phyloP scores from a whole-genome alignment of 2,113 vertebrate species.

The Paralichthys olivaceus region DNA sequence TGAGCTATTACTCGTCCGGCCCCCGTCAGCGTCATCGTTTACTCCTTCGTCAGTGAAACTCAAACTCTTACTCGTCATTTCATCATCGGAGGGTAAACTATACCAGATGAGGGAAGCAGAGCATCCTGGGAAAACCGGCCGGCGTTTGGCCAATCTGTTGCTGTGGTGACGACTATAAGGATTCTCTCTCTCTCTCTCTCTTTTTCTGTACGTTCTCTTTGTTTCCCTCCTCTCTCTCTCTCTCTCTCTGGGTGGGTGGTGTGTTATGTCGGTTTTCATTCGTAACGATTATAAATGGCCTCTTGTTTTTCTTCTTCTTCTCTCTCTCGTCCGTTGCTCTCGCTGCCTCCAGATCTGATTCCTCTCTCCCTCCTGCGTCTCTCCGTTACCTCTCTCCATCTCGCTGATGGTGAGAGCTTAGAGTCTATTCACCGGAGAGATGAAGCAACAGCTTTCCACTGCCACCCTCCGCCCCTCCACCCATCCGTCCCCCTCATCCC shows the following conservation, averaged over 20 bases:
- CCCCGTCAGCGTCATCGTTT: not conserved
- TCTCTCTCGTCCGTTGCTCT: slow-evolving; percentile 14
- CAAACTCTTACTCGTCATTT: slow-evolving; percentile 73
- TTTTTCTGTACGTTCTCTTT: not conserved
- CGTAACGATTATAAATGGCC: slow-evolving; percentile 48
- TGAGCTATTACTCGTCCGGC: no score
- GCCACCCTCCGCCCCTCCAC: not conserved
- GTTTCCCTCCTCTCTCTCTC: not conserved
- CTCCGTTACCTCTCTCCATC: slow-evolving; percentile 20
- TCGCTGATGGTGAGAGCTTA: slow-evolving; percentile 66
- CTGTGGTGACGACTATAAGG: slow-evolving; percentile 42
- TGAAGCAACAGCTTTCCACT: slow-evolving; percentile 67
- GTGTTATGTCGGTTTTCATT: slow-evolving; percentile 25
- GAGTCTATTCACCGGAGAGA: slow-evolving; percentile 68
- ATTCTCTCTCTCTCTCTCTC: not conserved
- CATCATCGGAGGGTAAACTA: slow-evolving; percentile 78
- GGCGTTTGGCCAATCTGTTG: slow-evolving; percentile 61
- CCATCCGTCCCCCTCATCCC: not conserved
- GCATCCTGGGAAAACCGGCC: slow-evolving; percentile 61
- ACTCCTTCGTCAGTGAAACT: slow-evolving; percentile 1
- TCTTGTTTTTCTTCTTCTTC: slow-evolving; percentile 36
- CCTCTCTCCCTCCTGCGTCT: slow-evolving; percentile 6
- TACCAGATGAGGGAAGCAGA: slow-evolving; percentile 51
- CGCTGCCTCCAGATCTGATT: slow-evolving; percentile 16
- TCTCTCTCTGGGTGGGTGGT: slow-evolving; percentile 39